Percentiles rank a stretch among this genome's conserved stretches.
Evolutionary conservation across 2,888 invertebrate genomes (phyloP).

Genomic region (Clostera curtula): DNA sequence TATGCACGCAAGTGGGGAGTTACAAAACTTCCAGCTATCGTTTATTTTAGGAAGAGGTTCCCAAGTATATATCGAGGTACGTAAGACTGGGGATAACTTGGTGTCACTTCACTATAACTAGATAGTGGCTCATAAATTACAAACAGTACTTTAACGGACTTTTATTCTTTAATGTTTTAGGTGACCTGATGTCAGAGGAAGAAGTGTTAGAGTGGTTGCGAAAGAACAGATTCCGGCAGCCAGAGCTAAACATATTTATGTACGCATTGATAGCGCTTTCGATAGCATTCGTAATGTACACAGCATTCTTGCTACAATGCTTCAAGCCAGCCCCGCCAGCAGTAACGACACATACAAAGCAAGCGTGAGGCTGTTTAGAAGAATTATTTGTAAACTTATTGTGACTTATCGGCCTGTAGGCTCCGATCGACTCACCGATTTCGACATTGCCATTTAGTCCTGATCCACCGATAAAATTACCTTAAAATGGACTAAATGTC

Average conservation of each 20-base stretch:
- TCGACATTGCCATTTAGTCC: slow-evolving; percentile 32
- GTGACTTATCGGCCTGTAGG: slow-evolving; percentile 30
- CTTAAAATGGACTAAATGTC: slow-evolving; percentile 28
- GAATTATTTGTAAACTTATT: slow-evolving; percentile 25
- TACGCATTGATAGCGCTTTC: slow-evolving; percentile 91
- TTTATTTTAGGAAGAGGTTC: slow-evolving; percentile 92
- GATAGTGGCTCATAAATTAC: no score
- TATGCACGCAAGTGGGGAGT: slow-evolving; percentile 97
- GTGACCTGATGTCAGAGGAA: slow-evolving; percentile 87
- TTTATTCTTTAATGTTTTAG: slow-evolving; percentile 73
- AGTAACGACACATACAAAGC: slow-evolving; percentile 78
- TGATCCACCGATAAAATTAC: slow-evolving; percentile 30
- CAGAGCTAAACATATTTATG: slow-evolving; percentile 95
- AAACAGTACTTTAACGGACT: no score
- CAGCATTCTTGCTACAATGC: slow-evolving; percentile 92
- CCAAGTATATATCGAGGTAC: slow-evolving; percentile 94
- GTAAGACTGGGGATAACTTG: neutral
- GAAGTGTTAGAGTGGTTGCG: slow-evolving; percentile 94
- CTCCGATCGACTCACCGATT: slow-evolving; percentile 19
- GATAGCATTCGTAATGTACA: slow-evolving; percentile 90
- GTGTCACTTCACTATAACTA: no score
- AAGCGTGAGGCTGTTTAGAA: slow-evolving; percentile 66
- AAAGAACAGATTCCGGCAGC: slow-evolving; percentile 94
- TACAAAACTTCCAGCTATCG: slow-evolving; percentile 91
- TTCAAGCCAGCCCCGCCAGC: slow-evolving; percentile 84